Evolutionary conservation across 2,797 vertebrate genomes (phyloP).

Genomic region (Dicrostonyx torquatus): DNA sequence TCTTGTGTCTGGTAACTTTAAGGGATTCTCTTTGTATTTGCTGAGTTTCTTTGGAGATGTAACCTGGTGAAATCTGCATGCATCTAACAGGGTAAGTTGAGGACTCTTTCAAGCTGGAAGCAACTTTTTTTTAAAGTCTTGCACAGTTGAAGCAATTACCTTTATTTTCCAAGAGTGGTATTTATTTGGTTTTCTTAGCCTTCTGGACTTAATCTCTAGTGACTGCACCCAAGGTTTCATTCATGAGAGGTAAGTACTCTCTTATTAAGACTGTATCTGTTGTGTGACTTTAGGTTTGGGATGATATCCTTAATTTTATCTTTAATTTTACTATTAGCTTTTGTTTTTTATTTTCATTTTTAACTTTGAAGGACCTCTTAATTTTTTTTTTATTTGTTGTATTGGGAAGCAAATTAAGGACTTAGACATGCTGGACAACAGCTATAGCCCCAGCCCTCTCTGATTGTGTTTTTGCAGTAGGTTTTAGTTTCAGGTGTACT

Average conservation of each 20-base stretch:
- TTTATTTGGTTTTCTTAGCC: background rate
- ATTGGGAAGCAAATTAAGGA: background rate
- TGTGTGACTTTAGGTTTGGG: background rate
- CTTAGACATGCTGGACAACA: background rate
- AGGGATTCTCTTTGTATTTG: background rate
- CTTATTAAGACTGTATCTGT: background rate
- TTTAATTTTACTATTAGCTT: conserved; percentile 6
- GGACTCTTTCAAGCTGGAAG: background rate
- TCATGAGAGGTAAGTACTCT: background rate
- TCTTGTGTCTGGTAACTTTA: background rate
- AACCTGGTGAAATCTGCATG: background rate
- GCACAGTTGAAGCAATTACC: background rate
- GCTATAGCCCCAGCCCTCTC: background rate
- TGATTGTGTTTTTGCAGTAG: background rate
- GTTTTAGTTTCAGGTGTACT: background rate
- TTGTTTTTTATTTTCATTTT: conserved; percentile 29
- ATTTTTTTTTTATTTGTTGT: background rate
- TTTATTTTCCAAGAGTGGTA: background rate
- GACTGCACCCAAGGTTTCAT: background rate
- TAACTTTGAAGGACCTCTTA: background rate
- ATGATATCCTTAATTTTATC: background rate
- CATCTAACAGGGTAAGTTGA: background rate
- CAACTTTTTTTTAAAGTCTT: background rate
- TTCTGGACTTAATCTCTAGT: background rate
- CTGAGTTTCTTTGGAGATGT: background rate